Evolutionary conservation across 2,888 invertebrate genomes (phyloP), one percentile per base, ranked within the genome.

Genomic region (Caenorhabditis angaria): DNA sequence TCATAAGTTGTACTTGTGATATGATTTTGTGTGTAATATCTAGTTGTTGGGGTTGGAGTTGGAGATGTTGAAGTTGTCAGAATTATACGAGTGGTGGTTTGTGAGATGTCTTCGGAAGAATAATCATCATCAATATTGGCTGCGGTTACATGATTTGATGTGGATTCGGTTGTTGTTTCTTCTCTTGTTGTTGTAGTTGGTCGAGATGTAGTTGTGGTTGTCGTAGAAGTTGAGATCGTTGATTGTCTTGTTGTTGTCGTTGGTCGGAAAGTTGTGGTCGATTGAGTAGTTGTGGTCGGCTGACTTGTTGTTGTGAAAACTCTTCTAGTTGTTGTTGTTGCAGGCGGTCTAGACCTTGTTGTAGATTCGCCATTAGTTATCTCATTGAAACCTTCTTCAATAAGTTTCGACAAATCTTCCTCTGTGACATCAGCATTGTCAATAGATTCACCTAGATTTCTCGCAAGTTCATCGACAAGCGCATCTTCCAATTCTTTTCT

Each of bases 401-500:
- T 78, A 32, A 78, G 29, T 50, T 69, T 56, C 4, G 53, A 51
- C 58, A 78, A 35, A 35, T 78, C 78, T 12, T 76, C 70, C 32
- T 74, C 70, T 1, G 71, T 70, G 1, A 76, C 66, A 12, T 76
- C 74, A 20, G 73, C 76, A 14, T 70, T 64, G 54, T 78, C 76
- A 29, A 78, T 78, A 0, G 74, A 72, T 20, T 78, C 74, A 12
- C 76, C 78, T 22, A 78, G 65, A 57, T 78, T 74, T 53, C 72
- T 78, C 0, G 78, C 78, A 48, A 78, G 57, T 41, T 76, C 76
- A 63, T 78, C 78, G 1, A 78, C 78, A 51, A 78, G 50, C 1
- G 76, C 78, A 32, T 78, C 74, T 54, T 78, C 78, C 41, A 78
- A 61, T 56, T 78, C 76, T 29, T 76, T 74, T 35, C 78, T 64